A percentile compares a stretch with the other conserved stretches of the same genome.
phyloP scores from a whole-genome alignment of 2,113 vertebrate genomes.

The Sceloporus tristichus region DNA sequence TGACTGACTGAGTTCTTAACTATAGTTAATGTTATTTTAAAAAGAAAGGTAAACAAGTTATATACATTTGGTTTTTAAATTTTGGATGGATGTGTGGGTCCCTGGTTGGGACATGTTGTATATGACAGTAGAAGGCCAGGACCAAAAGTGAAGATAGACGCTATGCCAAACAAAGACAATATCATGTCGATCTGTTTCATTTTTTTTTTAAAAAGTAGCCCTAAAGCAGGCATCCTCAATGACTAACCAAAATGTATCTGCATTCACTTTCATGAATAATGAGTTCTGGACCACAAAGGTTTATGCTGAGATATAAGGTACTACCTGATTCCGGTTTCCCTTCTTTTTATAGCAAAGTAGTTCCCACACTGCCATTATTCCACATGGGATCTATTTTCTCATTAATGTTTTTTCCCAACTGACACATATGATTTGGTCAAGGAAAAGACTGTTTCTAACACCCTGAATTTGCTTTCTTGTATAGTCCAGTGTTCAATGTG shows the following conservation, averaged over 20 bases:
- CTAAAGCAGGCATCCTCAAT: too few species aligned
- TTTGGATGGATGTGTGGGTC: not conserved
- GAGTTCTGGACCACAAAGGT: too few species aligned
- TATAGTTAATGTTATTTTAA: not conserved
- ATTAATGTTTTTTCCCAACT: not conserved
- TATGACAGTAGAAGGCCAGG: not conserved
- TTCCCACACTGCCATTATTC: slow-evolving; percentile 19
- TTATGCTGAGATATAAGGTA: too few species aligned
- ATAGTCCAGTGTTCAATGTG: not conserved
- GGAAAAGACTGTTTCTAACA: not conserved
- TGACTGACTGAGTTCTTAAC: slow-evolving; percentile 18
- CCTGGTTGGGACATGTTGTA: not conserved
- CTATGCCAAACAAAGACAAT: not conserved
- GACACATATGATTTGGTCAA: not conserved
- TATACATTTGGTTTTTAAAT: slow-evolving; percentile 7
- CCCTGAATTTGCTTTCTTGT: not conserved
- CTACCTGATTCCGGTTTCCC: too few species aligned
- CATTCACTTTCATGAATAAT: too few species aligned
- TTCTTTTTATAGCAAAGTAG: not conserved
- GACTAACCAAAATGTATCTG: too few species aligned
- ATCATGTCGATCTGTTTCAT: not conserved
- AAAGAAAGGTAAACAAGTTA: not conserved
- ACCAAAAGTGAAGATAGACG: not conserved
- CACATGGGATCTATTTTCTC: not conserved
- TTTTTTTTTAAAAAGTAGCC: too few species aligned